phyloP scores from a whole-genome alignment of 1,140 invertebrate genomes.

The Euwallacea fornicatus region DNA sequence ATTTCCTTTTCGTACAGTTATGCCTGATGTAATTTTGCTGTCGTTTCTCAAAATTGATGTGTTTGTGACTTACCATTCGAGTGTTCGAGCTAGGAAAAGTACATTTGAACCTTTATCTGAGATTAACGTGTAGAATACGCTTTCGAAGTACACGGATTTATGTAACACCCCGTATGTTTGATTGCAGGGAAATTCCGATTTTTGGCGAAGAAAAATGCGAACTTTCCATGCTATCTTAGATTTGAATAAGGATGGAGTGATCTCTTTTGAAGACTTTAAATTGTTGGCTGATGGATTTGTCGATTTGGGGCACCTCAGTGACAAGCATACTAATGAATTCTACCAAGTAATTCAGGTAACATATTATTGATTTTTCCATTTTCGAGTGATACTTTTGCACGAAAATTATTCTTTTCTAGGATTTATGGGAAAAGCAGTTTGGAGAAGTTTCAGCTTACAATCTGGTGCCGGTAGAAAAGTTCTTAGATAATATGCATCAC shows the following conservation, averaged over 20 bases:
- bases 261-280: conserved; percentile 78
- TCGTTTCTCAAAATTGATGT: too few relatives aligned
- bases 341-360: conserved; percentile 64
- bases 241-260: conserved; percentile 82
- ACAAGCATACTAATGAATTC: conserved; percentile 66
- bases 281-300: conserved; percentile 72
- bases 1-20: too few relatives aligned
- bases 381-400: not conserved
- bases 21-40: too few relatives aligned
- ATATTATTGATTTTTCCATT: not conserved
- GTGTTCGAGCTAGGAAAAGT: too few relatives aligned
- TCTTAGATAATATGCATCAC: conserved; percentile 78
- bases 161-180: not conserved
- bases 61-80: too few relatives aligned
- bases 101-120: too few relatives aligned
- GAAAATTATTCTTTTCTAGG: conserved; percentile 54
- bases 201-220: conserved; percentile 88
- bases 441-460: conserved; percentile 80
- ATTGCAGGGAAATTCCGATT: conserved; percentile 72
- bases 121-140: not conserved
- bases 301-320: conserved; percentile 68
- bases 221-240: conserved; percentile 78
- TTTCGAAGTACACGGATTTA: not conserved
- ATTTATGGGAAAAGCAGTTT: conserved; percentile 80
- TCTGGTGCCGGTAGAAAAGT: conserved; percentile 76